These are phyloP conservation scores for Plutella xylostella DNA, from an alignment of 2,888 invertebrate genomes.

Conservation along the genomic window DNA sequence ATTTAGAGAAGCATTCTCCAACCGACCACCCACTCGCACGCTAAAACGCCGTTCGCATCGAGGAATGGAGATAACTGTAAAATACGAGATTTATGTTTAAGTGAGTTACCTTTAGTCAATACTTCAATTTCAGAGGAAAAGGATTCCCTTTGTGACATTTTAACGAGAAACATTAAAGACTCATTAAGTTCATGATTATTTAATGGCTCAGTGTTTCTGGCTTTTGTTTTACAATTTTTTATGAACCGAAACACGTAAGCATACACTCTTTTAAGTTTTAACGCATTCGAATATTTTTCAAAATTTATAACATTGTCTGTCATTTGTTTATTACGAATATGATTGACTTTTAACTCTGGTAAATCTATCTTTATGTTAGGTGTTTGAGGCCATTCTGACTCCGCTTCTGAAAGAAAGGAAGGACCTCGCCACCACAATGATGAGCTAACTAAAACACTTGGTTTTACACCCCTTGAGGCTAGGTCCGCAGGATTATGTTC, in stretches of 20 bases:
- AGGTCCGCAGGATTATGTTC: too few relatives aligned
- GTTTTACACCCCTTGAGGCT: constrained; percentile 11
- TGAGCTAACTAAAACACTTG: background rate
- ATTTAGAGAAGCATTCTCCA: constrained; percentile 1
- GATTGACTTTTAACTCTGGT: background rate
- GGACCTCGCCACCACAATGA: background rate
- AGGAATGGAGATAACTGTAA: constrained; percentile 1
- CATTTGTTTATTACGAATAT: too few relatives aligned
- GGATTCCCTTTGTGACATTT: background rate
- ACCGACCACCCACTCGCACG: constrained; percentile 3
- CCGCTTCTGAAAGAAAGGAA: background rate
- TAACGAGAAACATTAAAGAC: background rate
- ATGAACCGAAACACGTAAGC: background rate
- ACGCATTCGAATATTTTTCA: background rate
- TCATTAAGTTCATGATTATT: background rate
- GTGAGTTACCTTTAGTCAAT: background rate
- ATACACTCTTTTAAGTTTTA: background rate
- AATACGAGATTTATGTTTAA: background rate
- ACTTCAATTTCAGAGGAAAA: background rate
- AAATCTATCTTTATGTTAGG: background rate
- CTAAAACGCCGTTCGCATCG: background rate
- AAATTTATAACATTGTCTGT: too few relatives aligned
- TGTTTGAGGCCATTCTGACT: constrained; percentile 3
- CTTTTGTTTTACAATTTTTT: background rate
- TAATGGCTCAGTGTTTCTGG: background rate